Evolutionary conservation across 2,888 invertebrate species (phyloP), one percentile per base, ranked within the genome.

Genomic region (Tanytarsus gracilentus): DNA sequence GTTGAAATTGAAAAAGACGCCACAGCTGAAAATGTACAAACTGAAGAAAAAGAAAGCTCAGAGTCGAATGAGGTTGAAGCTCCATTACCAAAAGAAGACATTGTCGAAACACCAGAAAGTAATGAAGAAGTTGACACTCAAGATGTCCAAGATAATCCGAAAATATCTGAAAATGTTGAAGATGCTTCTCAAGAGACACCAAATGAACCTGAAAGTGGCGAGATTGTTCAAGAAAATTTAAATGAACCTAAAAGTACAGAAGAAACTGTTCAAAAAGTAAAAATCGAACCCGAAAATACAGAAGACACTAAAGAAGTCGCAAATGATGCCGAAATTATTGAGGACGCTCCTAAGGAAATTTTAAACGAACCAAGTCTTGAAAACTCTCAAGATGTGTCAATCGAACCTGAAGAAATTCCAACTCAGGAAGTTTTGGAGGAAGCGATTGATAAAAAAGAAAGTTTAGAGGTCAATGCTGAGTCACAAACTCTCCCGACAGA

Each of bases 321-420:
- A 61, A 65, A 68, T 53, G 68, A 71, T 48, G 69, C 69, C 71
- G 65, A 55, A 62, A 16, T 33, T 51, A 64, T 62, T 18, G 62
- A 64, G 65, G 68, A 64, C 63, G 66, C 64, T 68, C 69, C 66
- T 65, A 71, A 60, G 68, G 69, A 66, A 66, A 68, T 59, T 66
- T 68, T 39, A 11, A 26, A 44, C 9, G 29, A n/a, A 16, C 9
- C 52, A 8, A 26, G 4, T 26, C 3, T 49, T 49, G 40, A 21
- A 33, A 14, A 33, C n/a, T 36, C 30, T 2, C 1, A 36, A 18
- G 23, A 14, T 36, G n/a, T n/a, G n/a, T 4, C 1, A 36, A 14
- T 14, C 44, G 62, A 30, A 55, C 50, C 33, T 8, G 49, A 55
- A 58, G 61, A 61, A 58, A 39, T 9, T 25, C 61, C 56, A 36